Conservation (phyloP, 1,140 invertebrate genomes). For the Halictus rubicundus region DNA sequence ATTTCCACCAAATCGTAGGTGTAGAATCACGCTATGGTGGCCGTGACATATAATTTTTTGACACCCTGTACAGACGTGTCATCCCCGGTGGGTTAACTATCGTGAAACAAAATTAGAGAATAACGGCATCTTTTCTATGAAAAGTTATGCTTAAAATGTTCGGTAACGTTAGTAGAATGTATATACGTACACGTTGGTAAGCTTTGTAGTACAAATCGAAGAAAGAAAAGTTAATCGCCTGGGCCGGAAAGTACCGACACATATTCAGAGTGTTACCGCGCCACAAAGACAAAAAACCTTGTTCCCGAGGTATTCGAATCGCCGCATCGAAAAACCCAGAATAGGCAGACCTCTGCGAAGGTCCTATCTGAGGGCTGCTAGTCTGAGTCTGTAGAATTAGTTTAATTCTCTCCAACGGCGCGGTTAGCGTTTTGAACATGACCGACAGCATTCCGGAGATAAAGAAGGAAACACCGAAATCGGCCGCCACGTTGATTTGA, state of each 20-base stretch:
- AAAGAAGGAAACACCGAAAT: neutral
- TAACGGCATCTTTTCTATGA: no score
- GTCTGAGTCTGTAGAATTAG: constrained; percentile 37
- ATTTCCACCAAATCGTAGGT: no score
- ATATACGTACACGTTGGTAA: constrained; percentile 4
- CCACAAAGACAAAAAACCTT: constrained; percentile 23
- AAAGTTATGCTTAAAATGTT: no score
- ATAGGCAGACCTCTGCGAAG: neutral
- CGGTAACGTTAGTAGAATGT: no score
- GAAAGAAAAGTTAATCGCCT: constrained; percentile 31
- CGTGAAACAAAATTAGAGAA: no score
- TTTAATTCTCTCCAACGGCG: constrained; percentile 19
- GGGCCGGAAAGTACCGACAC: constrained; percentile 36
- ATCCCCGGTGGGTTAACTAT: no score
- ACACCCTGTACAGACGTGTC: no score
- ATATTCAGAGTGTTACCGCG: constrained; percentile 21
- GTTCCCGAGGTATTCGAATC: constrained; percentile 14
- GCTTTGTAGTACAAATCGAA: constrained; percentile 15
- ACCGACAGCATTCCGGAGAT: constrained; percentile 20
- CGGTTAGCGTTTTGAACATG: neutral
- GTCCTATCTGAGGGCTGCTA: constrained; percentile 18
- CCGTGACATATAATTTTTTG: no score
- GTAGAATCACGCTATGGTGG: no score
- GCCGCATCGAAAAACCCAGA: constrained; percentile 2
- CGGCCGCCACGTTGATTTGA: neutral